Base-by-base conservation (phyloP, 2,888 invertebrate species). In the Amphipoea lucens region DNA sequence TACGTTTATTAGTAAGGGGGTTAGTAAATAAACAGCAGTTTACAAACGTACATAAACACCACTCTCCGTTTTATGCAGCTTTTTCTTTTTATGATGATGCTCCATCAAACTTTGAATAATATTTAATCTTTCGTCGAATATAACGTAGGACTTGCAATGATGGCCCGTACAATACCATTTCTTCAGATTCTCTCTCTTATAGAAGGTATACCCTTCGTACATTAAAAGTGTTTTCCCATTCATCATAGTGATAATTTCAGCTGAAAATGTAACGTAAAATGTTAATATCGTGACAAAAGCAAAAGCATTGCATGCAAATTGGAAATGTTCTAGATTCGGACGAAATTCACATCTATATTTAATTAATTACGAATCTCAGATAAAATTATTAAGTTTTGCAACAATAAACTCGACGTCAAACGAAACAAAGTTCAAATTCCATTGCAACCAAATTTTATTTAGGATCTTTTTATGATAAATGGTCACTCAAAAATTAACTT, bases 131-230 rank as follows among this genome's bases (percentile, higher is more conserved):
- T 70, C 45, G 40, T 86, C 29, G 3, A 78, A 36, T 2, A 81
- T 20, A 2, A 87, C 67, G 40, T 62, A 84, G 1, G 80, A 76
- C 29, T 75, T 88, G 79, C 87, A 88, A 1, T 81, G 84, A 20
- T 42, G 80, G 7, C 66, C 74, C 2, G 88, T 88, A 54, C 88
- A 88, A 20, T 63, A 70, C 87, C 88, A 88, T 62, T 82, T 70
- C 66, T 65, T 76, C 1, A 42, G 11, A 17, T 42, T 76, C 6
- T 69, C 57, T 63, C 67, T 77, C 40, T 69, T 83, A 72, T 87
- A 89, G 65, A 86, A 88, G 12, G 88, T 88, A 65, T 79, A 89
- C 0, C 82, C 83, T 0, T 86, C 66, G 57, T 81, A 79, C n/a
- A 86, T 11, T 0, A 74, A 66, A 11, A 89, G 78, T 1, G 51